A percentile compares a stretch with the other conserved stretches of the same genome.
Conservation (phyloP, 2,888 invertebrate species). For the Dorcus parallelipipedus region DNA sequence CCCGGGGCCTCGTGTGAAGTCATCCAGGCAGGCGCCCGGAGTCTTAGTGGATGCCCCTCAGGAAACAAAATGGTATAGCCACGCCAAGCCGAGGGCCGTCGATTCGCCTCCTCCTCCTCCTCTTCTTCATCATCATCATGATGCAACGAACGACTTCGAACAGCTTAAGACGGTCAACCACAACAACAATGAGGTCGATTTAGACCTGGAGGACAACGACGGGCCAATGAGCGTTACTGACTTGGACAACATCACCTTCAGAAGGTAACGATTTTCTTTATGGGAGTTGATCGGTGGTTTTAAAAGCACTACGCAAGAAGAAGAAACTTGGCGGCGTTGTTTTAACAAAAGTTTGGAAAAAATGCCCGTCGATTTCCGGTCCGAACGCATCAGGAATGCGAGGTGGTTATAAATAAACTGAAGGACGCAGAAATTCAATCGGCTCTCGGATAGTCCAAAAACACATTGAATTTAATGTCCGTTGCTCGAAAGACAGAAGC, state of each 20-base stretch:
- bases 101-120: not conserved
- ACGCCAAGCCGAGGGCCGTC: not conserved
- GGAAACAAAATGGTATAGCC: not conserved
- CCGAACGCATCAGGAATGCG: no score
- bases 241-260: not conserved
- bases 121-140: not conserved
- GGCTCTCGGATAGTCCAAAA: no score
- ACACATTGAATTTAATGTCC: no score
- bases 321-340: no score
- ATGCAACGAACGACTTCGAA: not conserved
- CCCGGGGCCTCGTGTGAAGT: not conserved
- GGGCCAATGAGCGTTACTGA: not conserved
- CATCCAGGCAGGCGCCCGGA: not conserved
- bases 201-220: conserved; percentile 4
- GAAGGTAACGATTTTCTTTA: conserved; percentile 4
- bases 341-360: not conserved
- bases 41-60: not conserved
- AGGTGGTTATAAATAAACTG: no score
- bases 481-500: no score
- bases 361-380: not conserved
- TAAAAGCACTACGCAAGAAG: not conserved
- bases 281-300: not conserved
- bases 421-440: no score
- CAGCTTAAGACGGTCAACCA: not conserved
- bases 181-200: conserved; percentile 14